A percentile compares a stretch with the other conserved stretches of the same genome.
Evolutionary conservation across 2,888 invertebrate species (phyloP).

Genomic region (Nomada flava): DNA sequence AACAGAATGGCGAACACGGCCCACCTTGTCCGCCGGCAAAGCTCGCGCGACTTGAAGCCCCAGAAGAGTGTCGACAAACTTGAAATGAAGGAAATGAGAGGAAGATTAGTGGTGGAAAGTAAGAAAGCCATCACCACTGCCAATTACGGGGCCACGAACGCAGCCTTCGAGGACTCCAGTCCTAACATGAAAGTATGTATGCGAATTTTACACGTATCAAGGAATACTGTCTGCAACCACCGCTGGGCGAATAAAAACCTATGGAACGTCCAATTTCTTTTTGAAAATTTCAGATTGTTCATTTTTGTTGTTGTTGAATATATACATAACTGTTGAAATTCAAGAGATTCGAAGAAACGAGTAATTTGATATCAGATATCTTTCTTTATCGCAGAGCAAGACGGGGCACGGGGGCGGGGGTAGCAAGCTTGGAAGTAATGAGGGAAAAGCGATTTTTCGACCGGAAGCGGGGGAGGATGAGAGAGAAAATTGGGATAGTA

Average conservation of each 20-base stretch:
- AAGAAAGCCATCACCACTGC: slow-evolving; percentile 85
- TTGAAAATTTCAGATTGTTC: too few relatives aligned
- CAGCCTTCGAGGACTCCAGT: slow-evolving; percentile 90
- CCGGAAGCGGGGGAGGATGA: slow-evolving; percentile 90
- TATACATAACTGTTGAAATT: too few relatives aligned
- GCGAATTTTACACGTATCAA: not conserved
- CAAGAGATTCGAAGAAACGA: not conserved
- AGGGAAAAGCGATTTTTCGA: slow-evolving; percentile 88
- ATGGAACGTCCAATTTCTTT: too few relatives aligned
- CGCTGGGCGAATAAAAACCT: too few relatives aligned
- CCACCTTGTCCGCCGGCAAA: slow-evolving; percentile 94
- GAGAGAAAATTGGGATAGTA: slow-evolving; percentile 96
- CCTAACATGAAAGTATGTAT: slow-evolving; percentile 84
- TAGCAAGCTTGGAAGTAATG: slow-evolving; percentile 88
- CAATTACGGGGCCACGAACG: slow-evolving; percentile 95
- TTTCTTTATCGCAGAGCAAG: slow-evolving; percentile 69
- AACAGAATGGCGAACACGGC: slow-evolving; percentile 94
- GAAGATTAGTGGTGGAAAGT: slow-evolving; percentile 91
- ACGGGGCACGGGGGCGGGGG: slow-evolving; percentile 65
- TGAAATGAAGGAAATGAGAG: slow-evolving; percentile 94
- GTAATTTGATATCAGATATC: not conserved
- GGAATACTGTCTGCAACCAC: too few relatives aligned
- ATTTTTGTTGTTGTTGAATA: not conserved
- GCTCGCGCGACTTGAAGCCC: slow-evolving; percentile 92
- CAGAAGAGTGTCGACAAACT: slow-evolving; percentile 93